These are phyloP conservation scores for Atrichornis clamosus DNA, from an alignment of 2,113 vertebrate species.

Conservation along the genomic window DNA sequence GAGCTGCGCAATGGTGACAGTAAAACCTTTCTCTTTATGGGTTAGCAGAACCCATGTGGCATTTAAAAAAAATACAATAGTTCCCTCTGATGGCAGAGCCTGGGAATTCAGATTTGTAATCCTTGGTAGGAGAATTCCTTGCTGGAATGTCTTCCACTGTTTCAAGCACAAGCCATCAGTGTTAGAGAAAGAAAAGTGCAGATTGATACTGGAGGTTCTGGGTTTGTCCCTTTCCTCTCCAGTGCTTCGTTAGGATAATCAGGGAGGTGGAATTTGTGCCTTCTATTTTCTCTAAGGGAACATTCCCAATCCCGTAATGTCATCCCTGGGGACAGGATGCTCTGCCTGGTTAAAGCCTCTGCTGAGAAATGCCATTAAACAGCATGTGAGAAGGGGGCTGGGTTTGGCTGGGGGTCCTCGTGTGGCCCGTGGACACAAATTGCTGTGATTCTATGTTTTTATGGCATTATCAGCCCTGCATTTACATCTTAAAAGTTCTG, in stretches of 20 bases:
- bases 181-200: not conserved
- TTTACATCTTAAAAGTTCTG: not conserved
- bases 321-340: not conserved
- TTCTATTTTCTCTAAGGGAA: not conserved
- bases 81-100: slow-evolving; percentile 55
- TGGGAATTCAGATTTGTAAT: not conserved
- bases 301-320: not conserved
- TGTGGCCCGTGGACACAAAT: not conserved
- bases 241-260: not conserved
- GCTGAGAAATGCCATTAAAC: not conserved
- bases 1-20: not conserved
- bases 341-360: not conserved
- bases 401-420: not conserved
- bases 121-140: not conserved
- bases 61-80: slow-evolving; percentile 2
- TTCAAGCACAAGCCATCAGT: not conserved
- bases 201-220: not conserved
- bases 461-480: not conserved
- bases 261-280: not conserved
- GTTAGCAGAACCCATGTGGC: not conserved
- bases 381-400: not conserved
- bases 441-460: not conserved
- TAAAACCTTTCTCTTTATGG: not conserved
- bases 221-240: not conserved
- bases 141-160: not conserved